Evolutionary conservation across 2,113 vertebrate species (phyloP), one percentile per base, ranked within the genome.

Genomic region (Grantiella picta): DNA sequence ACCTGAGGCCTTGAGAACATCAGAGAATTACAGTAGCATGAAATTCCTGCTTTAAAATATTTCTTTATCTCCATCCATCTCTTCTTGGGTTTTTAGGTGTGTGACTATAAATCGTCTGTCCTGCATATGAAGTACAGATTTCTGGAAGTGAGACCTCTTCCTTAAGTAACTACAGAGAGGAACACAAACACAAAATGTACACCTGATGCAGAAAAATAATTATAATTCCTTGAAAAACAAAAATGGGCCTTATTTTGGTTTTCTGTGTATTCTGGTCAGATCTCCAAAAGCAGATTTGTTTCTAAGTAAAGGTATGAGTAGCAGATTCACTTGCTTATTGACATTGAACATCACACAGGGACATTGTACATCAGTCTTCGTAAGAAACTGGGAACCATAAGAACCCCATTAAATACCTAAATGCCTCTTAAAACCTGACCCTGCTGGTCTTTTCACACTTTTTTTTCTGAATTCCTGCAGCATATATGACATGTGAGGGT

Each of bases 241-340:
- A 45, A 56, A 76, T 61, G 24, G 63, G 17, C 7, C 64, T 73
- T 44, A 54, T 29, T 12, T 28, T 84, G 14, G 5, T 88, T 90
- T 44, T 45, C 6, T 7, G 1, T 31, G 15, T 73, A n/a, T 45
- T 54, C 79, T 90, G 56, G 12, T 59, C 85, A 86, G 86, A 96
- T 94, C 44, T 96, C 38, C 64, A 71, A 73, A 68, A 60, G 66
- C 28, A 83, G 72, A 70, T 91, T 92, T 91, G 24, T 93, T 95
- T 65, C 52, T 82, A 76, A 79, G 40, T 86, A 93, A 94, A 90
- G 79, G 27, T 83, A 60, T 92, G 96, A 93, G 36, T 73, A 84
- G 79, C 47, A 15, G 5, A 86, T 96, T 97, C 61, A 17, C 40
- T 82, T 82, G 20, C 27, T 49, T 64, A 75, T 69, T 95, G 79